Base-by-base conservation (phyloP, 2,888 invertebrate genomes). In the Strigamia transsilvanica region DNA sequence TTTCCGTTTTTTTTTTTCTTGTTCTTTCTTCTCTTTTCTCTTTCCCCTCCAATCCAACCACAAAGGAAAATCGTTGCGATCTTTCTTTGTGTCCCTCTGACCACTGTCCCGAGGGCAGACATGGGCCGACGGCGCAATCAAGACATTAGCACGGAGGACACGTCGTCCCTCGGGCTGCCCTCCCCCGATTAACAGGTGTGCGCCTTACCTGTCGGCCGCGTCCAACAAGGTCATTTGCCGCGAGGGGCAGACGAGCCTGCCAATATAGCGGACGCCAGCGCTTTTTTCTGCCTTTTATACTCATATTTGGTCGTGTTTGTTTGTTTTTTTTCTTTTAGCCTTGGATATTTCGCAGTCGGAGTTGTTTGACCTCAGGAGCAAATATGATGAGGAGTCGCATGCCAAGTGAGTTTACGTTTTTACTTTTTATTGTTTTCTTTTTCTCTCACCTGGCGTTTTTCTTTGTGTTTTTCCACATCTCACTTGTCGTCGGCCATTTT, bases 341-440 rank as follows among this genome's bases (percentile, higher is more conserved):
- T 86, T 89, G 83, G 89, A 89, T 83, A 87, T 86, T 84, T 86
- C 87, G 46, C 89, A 89, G 85, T 88, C 88, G 6, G 89, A 89
- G 84, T 86, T 89, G 85, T 89, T 89, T 86, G 89, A 89, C 84
- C 86, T 89, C 83, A 89, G 88, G 84, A 85, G 88, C 84, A 89
- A 88, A 85, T 88, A 88, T 85, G 89, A 89, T 83, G 89, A 89
- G 83, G 83, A 83, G 32, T 78, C 46, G 23, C 83, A 83, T 81
- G 83, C 83, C 66, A 83, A 83, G 83, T 83, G 80, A 83, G 83
- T 83, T 32, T n/a, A 51, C 51, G 21, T 51, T 42, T 38, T 42
- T 9, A 27, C 27, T 27, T 13, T 38, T 42, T 79, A 38, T 12
- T 79, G 4, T 6, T 21, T 32, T 79, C 3, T 79, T 79, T 32